phyloP scores from a whole-genome alignment of 2,797 vertebrate species.

The Pipistrellus pipistrellus region DNA sequence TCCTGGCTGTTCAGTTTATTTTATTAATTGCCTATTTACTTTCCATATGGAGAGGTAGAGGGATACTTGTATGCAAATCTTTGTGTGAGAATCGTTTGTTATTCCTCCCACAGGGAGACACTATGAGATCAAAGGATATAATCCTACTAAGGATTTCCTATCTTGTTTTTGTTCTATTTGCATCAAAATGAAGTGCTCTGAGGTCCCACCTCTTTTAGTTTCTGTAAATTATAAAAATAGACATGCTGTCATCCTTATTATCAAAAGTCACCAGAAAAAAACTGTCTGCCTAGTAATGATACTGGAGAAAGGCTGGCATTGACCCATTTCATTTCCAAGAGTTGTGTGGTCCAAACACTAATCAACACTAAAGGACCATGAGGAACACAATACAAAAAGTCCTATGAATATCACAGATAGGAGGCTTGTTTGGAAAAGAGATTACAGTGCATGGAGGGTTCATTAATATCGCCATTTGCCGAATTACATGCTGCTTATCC shows the following conservation, averaged over 20 bases:
- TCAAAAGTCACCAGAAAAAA: conserved; percentile 53
- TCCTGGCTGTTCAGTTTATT: conserved; percentile 14
- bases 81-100: conserved; percentile 35
- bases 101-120: conserved; percentile 8
- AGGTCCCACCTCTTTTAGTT: background rate
- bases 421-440: background rate
- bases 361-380: background rate
- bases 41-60: background rate
- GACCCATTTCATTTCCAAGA: conserved; percentile 4
- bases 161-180: background rate
- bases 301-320: background rate
- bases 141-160: conserved; percentile 9
- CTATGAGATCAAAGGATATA: background rate
- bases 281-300: background rate
- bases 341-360: background rate
- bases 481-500: background rate
- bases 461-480: background rate
- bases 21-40: conserved; percentile 13
- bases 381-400: background rate
- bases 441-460: background rate
- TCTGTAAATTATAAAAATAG: conserved; percentile 37
- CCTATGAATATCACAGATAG: background rate
- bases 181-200: conserved; percentile 32
- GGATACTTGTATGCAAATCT: conserved; percentile 11
- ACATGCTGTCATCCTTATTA: background rate